A percentile compares a stretch with the other conserved stretches of the same genome.
These are phyloP conservation scores for Asarcornis scutulata DNA, from an alignment of 2,113 vertebrate species.

Conservation along the genomic window DNA sequence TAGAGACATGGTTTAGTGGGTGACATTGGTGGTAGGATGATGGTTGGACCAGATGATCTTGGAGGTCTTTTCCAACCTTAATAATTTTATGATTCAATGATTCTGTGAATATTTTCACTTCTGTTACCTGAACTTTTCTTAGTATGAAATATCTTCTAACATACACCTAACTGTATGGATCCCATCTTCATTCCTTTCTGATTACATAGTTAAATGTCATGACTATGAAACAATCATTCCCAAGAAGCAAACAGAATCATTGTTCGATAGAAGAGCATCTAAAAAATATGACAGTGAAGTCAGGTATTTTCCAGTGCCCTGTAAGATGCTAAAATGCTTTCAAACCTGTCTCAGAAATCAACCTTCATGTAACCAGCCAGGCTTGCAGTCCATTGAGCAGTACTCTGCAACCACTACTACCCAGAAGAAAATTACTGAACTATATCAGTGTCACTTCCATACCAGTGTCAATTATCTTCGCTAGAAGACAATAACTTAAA, in stretches of 20 bases:
- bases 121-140: not conserved
- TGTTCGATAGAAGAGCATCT: not conserved
- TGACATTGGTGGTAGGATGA: too few species aligned
- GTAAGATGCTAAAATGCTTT: not conserved
- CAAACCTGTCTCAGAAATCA: not conserved
- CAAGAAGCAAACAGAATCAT: not conserved
- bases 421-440: not conserved
- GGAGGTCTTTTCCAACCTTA: too few species aligned
- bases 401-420: not conserved
- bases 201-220: not conserved
- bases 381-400: not conserved
- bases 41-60: too few species aligned
- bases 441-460: rapidly evolving
- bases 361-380: not conserved
- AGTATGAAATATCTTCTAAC: not conserved
- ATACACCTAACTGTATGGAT: rapidly evolving
- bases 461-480: not conserved
- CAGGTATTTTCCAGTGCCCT: not conserved
- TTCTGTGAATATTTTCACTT: not conserved
- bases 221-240: not conserved
- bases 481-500: not conserved
- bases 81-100: too few species aligned
- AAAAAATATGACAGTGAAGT: not conserved
- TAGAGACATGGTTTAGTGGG: too few species aligned
- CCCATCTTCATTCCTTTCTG: not conserved